Evolutionary conservation across 2,888 invertebrate genomes (phyloP).

Genomic region (Oxytorus armatus): DNA sequence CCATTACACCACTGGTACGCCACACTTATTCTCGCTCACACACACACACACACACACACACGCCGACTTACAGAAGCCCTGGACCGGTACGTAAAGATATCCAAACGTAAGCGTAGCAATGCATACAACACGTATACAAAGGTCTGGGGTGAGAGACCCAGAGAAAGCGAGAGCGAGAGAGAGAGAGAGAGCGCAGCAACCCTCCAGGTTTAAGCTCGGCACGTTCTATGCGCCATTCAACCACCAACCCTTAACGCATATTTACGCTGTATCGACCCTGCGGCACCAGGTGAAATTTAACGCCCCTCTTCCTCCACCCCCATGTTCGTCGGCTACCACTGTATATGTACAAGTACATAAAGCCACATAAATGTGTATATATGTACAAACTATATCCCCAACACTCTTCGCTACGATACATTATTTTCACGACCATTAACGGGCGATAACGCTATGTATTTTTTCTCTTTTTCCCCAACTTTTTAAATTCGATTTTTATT

Average conservation of each 20-base stretch:
- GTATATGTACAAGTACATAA: conserved; percentile 1
- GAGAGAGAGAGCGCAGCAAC: conserved; percentile 33
- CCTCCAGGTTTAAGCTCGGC: conserved; percentile 30
- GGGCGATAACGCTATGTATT: conserved; percentile 38
- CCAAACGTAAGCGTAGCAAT: conserved; percentile 12
- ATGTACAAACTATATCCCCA: too few relatives aligned
- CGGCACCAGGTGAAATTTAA: conserved; percentile 69
- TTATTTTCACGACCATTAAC: conserved; percentile 65
- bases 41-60: conserved; percentile 30
- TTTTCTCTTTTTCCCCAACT: conserved; percentile 1
- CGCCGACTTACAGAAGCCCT: conserved; percentile 60
- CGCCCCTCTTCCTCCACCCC: conserved; percentile 20
- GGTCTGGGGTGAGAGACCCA: conserved; percentile 25
- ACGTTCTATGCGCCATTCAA: conserved; percentile 63
- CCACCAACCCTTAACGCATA: conserved; percentile 76
- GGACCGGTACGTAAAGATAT: conserved; percentile 39
- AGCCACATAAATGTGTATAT: conserved; percentile 12
- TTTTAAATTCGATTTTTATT: conserved; percentile 45
- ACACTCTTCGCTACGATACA: conserved; percentile 50
- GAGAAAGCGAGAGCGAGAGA: conserved; percentile 9
- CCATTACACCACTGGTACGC: conserved; percentile 76
- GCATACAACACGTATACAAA: conserved; percentile 45
- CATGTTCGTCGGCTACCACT: conserved; percentile 3
- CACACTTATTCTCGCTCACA: conserved; percentile 54
- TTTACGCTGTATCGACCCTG: conserved; percentile 77